phyloP scores from a whole-genome alignment of 2,888 invertebrate species.

The Seladonia tumulorum region DNA sequence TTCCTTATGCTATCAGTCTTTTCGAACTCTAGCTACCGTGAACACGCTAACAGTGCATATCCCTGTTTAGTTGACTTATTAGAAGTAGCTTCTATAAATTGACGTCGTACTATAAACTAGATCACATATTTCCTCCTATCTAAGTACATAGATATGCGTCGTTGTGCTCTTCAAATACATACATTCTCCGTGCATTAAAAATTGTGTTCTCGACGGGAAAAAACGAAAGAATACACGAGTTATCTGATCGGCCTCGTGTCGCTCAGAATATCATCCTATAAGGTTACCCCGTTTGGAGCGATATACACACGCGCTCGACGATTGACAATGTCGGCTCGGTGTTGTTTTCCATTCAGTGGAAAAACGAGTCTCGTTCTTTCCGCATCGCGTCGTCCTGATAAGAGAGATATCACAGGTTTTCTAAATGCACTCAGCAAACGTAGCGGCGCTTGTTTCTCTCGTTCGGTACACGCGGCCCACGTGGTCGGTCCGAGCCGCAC shows the following conservation, averaged over 20 bases:
- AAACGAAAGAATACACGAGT: conserved; percentile 7
- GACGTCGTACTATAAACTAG: conserved; percentile 32
- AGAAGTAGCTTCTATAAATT: conserved; percentile 31
- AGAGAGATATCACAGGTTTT: conserved; percentile 44
- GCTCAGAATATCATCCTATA: conserved; percentile 39
- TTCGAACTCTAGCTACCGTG: not conserved
- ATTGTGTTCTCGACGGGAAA: conserved; percentile 18
- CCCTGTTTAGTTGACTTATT: conserved; percentile 14
- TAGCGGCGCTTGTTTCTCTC: conserved; percentile 69
- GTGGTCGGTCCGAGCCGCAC: conserved; percentile 74
- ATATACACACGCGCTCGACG: conserved; percentile 14
- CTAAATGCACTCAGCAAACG: conserved; percentile 35
- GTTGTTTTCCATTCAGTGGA: conserved; percentile 3
- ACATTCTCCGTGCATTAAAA: conserved; percentile 12
- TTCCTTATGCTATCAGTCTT: conserved; percentile 57
- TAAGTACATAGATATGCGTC: conserved; percentile 39
- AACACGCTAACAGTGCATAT: conserved; percentile 32
- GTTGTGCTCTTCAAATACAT: conserved; percentile 8
- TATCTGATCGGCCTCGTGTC: not conserved
- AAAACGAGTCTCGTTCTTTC: conserved; percentile 8
- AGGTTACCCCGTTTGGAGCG: conserved; percentile 40
- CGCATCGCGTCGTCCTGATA: conserved; percentile 17
- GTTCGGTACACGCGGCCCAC: conserved; percentile 74
- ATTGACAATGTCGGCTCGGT: conserved; percentile 11
- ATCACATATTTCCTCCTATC: conserved; percentile 48